Base-by-base conservation (phyloP, 1,140 invertebrate species). In the Popillia japonica region DNA sequence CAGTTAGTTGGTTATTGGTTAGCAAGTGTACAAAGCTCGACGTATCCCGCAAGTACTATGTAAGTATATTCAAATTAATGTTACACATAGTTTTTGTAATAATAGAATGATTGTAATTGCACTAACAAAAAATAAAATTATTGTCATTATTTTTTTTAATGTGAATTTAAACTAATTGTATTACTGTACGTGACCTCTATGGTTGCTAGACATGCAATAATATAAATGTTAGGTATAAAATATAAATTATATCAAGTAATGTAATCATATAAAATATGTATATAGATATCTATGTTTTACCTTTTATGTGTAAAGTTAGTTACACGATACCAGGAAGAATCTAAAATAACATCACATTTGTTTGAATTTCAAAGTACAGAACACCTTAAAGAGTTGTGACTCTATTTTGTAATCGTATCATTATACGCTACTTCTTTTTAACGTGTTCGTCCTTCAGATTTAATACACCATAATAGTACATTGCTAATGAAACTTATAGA, bases 1-100 rank as follows among this genome's bases (percentile, higher is more conserved):
- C 61, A 27, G 61, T 23, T 68, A 34, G 61, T 68, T 27, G 22
- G 61, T 68, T 68, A 68, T 34, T 68, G 20, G 61, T 68, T 68
- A 34, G 61, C 0, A 10, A 68, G 61, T 68, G 61, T 8, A 20
- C 17, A 68, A 68, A 68, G 61, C 61, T 68, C 27, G 22, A 22
- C 17, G 61, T 10, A 10, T 68, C 22, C 22, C 20, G 20, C 27
- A 27, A 68, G 22, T 23, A 17, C 27, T 9, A 68, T 68, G 61
- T 68, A 68, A 68, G 61, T 68, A 20, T 17, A 11, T 10, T 10
- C 20, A 10, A 10, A 27, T 34, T 34, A 34, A 34, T n/a, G n/a
- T 34, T 34, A 34, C n/a, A n/a, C n/a, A n/a, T n/a, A n/a, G n/a
- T n/a, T n/a, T n/a, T n/a, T n/a, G n/a, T n/a, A 34, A 34, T 34